Base-by-base conservation (phyloP, 2,888 invertebrate genomes). In the Hirtodrosophila histrioides region DNA sequence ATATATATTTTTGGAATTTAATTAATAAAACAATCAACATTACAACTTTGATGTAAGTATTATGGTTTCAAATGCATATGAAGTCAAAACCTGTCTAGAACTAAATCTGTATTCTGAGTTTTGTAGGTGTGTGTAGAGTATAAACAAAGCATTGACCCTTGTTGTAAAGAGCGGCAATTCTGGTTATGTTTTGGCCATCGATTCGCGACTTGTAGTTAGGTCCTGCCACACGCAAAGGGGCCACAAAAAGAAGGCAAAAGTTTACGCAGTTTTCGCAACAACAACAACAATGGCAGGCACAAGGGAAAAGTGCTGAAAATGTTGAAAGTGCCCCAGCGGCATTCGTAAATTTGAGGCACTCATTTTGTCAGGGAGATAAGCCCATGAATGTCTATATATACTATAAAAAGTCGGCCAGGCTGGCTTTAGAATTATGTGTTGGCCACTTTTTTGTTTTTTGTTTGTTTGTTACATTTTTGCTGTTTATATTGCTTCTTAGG, bases 281-380 rank as follows among this genome's bases (percentile, higher is more conserved):
- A 33, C 3, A 39, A 10, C 9, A 37, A 24, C 31, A 31, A 6
- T 7, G 9, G 31, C 1, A 31, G 31, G 2, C 35, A 23, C 35
- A 39, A 11, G 8, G 10, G 23, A 74, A 83, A 80, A 78, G 66
- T 69, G 72, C 70, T 75, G 75, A 84, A 86, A 86, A 78, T 86
- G 82, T 80, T 58, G 68, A 83, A 82, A 82, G 77, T 86, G 80
- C 79, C 79, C 11, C 27, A 53, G 65, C 29, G 58, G 55, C 51
- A 84, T 69, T 75, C 78, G 86, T 83, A 83, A 79, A 86, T 84
- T 75, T 79, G 70, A 60, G 56, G 69, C 78, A 83, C 69, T 63
- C 56, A 62, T 58, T 77, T 75, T 49, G 43, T 29, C 56, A 55
- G 58, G 55, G 55, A 81, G 82, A 84, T 84, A 84, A 85, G 86